These are phyloP conservation scores for Pollenia griseotomentosa DNA, from an alignment of 2,888 invertebrate genomes.

Conservation along the genomic window DNA sequence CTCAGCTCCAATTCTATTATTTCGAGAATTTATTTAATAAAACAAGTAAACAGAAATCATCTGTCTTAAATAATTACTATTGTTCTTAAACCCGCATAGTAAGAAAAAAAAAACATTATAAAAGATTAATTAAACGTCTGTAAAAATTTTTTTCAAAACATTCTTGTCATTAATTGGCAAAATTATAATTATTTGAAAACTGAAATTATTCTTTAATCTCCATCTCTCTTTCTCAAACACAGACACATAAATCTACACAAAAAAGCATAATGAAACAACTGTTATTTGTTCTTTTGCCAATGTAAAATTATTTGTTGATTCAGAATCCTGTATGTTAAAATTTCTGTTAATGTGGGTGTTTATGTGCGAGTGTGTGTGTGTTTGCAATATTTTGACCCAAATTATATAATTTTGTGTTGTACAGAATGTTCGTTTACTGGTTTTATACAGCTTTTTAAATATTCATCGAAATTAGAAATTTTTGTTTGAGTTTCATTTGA, in stretches of 20 bases:
- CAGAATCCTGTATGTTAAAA: background rate
- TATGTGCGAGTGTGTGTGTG: conserved; percentile 4
- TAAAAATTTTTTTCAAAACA: background rate
- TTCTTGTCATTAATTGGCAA: conserved; percentile 25
- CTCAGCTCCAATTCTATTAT: too few relatives aligned
- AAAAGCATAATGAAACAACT: background rate
- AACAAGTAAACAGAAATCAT: too few relatives aligned
- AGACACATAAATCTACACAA: background rate
- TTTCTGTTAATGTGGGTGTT: background rate
- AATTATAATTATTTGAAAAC: conserved; percentile 40
- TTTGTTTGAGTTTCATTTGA: conserved; percentile 19
- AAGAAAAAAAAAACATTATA: background rate
- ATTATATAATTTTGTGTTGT: conserved; percentile 31
- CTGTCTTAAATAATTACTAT: too few relatives aligned
- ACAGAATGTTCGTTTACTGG: conserved; percentile 14
- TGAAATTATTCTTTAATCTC: background rate
- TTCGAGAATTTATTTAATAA: too few relatives aligned
- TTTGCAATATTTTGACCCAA: conserved; percentile 12
- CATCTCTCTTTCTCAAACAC: background rate
- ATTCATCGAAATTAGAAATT: conserved; percentile 36
- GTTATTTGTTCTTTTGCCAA: background rate
- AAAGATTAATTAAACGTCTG: background rate
- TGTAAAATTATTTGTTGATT: conserved; percentile 8
- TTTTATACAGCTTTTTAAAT: conserved; percentile 18
- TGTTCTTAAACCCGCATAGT: too few relatives aligned